phyloP scores from a whole-genome alignment of 2,797 vertebrate species.

The Paratrypauchen microcephalus region DNA sequence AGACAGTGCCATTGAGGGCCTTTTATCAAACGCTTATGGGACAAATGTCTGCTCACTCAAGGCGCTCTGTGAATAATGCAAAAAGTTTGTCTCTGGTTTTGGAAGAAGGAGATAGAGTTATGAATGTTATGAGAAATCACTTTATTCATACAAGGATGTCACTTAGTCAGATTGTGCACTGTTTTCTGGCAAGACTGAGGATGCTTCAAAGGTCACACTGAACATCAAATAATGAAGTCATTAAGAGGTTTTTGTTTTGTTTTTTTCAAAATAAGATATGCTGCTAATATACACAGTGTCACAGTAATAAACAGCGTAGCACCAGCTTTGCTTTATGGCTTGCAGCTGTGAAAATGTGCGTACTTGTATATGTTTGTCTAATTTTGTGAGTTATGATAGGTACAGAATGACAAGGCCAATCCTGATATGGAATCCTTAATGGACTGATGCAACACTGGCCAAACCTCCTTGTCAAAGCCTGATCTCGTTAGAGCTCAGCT shows the following conservation, averaged over 20 bases:
- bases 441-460: too few relatives aligned
- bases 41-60: conserved; percentile 43
- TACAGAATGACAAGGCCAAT: too few relatives aligned
- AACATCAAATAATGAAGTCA: neutral
- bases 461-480: too few relatives aligned
- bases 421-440: too few relatives aligned
- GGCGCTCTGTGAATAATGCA: conserved; percentile 30
- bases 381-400: too few relatives aligned
- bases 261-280: too few relatives aligned
- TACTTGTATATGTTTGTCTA: too few relatives aligned
- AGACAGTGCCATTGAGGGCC: conserved; percentile 36
- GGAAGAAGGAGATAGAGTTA: neutral
- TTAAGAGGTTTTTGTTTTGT: neutral
- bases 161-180: neutral
- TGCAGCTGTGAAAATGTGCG: too few relatives aligned
- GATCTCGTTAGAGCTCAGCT: too few relatives aligned
- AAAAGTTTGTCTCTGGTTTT: conserved; percentile 29
- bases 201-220: neutral
- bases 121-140: conserved; percentile 8
- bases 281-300: too few relatives aligned
- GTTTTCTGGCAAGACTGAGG: neutral
- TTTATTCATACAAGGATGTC: conserved; percentile 4
- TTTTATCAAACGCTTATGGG: conserved; percentile 56
- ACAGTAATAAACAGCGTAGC: too few relatives aligned
- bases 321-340: too few relatives aligned